Evolutionary conservation across 2,888 invertebrate genomes (phyloP).

Genomic region (Schizotus pectinicornis): DNA sequence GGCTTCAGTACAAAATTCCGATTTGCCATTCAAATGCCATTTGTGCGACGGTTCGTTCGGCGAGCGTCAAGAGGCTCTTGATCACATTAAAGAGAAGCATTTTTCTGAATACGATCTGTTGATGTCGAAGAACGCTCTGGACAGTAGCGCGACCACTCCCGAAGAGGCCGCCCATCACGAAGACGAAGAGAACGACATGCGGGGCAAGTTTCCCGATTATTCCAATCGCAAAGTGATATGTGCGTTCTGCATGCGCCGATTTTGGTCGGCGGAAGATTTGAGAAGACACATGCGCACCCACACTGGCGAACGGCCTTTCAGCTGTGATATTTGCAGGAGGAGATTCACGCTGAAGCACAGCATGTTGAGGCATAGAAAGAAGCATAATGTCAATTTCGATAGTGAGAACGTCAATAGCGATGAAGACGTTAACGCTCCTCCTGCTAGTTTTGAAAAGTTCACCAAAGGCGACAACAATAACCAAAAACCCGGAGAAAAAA

Average conservation of each 20-base stretch:
- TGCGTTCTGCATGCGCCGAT: conserved; percentile 90
- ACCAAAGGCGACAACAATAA: conserved; percentile 33
- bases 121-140: conserved; percentile 81
- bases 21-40: conserved; percentile 89
- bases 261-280: conserved; percentile 94
- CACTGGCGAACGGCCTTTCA: conserved; percentile 90
- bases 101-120: conserved; percentile 79
- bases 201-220: conserved; percentile 85
- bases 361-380: conserved; percentile 92
- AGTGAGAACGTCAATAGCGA: conserved; percentile 60
- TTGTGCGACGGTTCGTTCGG: conserved; percentile 87
- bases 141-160: conserved; percentile 63
- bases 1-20: conserved; percentile 59
- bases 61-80: conserved; percentile 79
- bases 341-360: conserved; percentile 93
- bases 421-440: conserved; percentile 49
- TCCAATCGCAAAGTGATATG: conserved; percentile 88
- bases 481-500: conserved; percentile 50
- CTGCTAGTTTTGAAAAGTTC: conserved; percentile 32
- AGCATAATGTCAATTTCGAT: conserved; percentile 70
- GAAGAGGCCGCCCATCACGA: conserved; percentile 58
- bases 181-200: conserved; percentile 73
- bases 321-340: conserved; percentile 86
- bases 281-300: conserved; percentile 94
- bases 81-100: conserved; percentile 80